Conservation (phyloP, 2,888 invertebrate species). For the Andricus quercusramuli region DNA sequence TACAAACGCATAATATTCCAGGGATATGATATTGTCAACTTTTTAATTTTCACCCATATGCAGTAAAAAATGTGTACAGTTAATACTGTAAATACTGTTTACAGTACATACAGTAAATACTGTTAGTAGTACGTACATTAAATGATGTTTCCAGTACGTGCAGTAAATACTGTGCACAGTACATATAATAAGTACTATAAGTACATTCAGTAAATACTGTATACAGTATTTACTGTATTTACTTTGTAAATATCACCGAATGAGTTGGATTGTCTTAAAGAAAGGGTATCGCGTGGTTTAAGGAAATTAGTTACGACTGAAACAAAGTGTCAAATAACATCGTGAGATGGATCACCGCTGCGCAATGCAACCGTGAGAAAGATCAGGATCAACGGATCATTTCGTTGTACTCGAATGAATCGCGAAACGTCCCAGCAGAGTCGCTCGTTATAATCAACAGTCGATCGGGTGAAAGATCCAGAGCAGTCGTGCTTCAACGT, state of each 20-base stretch:
- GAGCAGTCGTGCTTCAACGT: slow-evolving; percentile 4
- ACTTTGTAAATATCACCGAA: not conserved
- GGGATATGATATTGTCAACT: too few relatives aligned
- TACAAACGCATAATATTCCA: too few relatives aligned
- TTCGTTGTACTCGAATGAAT: slow-evolving; percentile 42
- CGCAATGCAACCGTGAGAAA: slow-evolving; percentile 47
- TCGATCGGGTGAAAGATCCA: not conserved
- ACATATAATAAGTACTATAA: too few relatives aligned
- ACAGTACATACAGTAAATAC: too few relatives aligned
- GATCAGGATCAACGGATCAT: slow-evolving; percentile 43
- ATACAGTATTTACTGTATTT: too few relatives aligned
- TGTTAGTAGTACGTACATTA: too few relatives aligned
- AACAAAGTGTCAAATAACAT: slow-evolving; percentile 28
- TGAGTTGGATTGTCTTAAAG: not conserved
- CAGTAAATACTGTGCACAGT: too few relatives aligned
- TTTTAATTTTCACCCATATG: too few relatives aligned
- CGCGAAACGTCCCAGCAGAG: not conserved
- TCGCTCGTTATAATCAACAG: not conserved
- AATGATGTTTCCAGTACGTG: too few relatives aligned
- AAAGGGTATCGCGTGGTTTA: not conserved
- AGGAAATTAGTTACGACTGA: slow-evolving; percentile 15
- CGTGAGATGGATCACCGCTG: slow-evolving; percentile 42
- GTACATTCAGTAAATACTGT: too few relatives aligned
- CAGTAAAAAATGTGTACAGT: too few relatives aligned
- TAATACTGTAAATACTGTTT: too few relatives aligned